phyloP scores from a whole-genome alignment of 2,113 vertebrate species.

The Trematocara stigmaticum region DNA sequence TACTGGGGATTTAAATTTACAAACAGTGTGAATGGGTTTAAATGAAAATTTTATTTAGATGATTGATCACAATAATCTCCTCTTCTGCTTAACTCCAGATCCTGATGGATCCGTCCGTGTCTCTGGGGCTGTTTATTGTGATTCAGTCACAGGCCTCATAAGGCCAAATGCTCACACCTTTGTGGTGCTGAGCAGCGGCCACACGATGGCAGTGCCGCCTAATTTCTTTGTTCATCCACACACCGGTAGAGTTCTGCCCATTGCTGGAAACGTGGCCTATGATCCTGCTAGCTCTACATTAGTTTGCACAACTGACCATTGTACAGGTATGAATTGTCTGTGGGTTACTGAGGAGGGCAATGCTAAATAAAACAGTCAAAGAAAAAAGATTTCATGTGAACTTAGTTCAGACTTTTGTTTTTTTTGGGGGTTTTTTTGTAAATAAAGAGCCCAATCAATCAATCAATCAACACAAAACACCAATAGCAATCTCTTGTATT shows the following conservation, averaged over 20 bases:
- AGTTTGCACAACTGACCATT: conserved; percentile 71
- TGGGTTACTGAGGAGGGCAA: neutral
- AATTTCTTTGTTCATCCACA: conserved; percentile 81
- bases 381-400: neutral
- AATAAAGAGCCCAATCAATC: neutral
- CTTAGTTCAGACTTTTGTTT: neutral
- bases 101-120: conserved; percentile 55
- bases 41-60: neutral
- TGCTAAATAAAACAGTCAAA: neutral
- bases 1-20: neutral
- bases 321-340: conserved; percentile 24
- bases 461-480: neutral
- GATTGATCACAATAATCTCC: neutral
- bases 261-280: conserved; percentile 80
- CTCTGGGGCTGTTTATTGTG: conserved; percentile 44
- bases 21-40: neutral
- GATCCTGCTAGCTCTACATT: conserved; percentile 73
- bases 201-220: conserved; percentile 67
- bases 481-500: neutral
- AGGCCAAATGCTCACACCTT: conserved; percentile 65
- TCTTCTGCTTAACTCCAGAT: conserved; percentile 39
- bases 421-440: no score
- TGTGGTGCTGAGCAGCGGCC: conserved; percentile 73
- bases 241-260: conserved; percentile 77
- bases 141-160: conserved; percentile 73